Base-by-base conservation (phyloP, 2,888 invertebrate genomes). In the Mayetiola destructor region DNA sequence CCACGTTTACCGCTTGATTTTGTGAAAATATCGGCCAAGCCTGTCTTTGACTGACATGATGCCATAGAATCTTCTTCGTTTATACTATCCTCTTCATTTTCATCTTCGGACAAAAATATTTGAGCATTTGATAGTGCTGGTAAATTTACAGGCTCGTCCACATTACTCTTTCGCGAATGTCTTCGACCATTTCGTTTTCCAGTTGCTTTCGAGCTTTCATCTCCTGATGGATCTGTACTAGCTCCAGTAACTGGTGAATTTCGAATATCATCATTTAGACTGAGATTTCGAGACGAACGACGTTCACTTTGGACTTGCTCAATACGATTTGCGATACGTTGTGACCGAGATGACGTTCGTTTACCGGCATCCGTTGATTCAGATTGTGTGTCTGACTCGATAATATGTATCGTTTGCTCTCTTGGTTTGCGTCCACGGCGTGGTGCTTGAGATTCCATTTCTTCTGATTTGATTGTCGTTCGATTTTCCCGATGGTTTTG, bases 281-380 rank as follows among this genome's bases (percentile, higher is more conserved):
- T 32, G 10, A 68, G 64, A 16, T 63, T 68, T 1, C 74, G 71
- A 1, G 72, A 69, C 52, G 40, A 58, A 59, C 56, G 59, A 57
- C 42, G 39, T 56, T 59, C 55, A 23, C 56, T 55, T 14, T 56
- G 61, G 66, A 8, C 2, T n/a, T 30, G 54, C 20, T 21, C 18
- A 3, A 21, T 9, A 20, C 48, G 48, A 27, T 23, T 35, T 6
- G 35, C 30, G 5, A 20, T n/a, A 18, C 52, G 35, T 18, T 14
- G 18, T 10, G 29, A 16, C 27, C 52, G 32, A 10, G 30, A 8
- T 42, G 53, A 16, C 21, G 55, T 39, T 27, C 23, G 32, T 23
- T 36, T 55, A 1, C 23, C 20, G 14, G 27, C 60, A 52, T 59
- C 60, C 18, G 59, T 57, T 58, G 60, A 48, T 52, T 60, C 60